Evolutionary conservation across 2,113 vertebrate species (phyloP).

Genomic region (Aythya baeri): DNA sequence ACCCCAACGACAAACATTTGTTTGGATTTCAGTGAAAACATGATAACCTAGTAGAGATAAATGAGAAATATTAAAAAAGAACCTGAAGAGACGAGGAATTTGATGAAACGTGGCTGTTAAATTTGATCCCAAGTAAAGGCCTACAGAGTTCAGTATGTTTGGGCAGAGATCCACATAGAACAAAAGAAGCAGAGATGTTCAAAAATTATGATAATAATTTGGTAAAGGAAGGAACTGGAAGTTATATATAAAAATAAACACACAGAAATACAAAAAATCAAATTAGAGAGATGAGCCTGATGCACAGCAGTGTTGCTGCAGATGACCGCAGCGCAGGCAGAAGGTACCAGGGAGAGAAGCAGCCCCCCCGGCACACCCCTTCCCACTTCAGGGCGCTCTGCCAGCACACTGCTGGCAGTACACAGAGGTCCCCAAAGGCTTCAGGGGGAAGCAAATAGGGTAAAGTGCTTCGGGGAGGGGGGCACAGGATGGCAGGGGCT

Average conservation of each 20-base stretch:
- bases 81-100: conserved; percentile 10
- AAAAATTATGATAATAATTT: conserved; percentile 11
- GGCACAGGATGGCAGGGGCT: accelerated
- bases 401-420: accelerated
- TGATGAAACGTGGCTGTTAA: conserved; percentile 24
- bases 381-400: neutral
- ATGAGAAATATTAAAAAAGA: conserved; percentile 24
- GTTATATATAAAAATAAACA: conserved; percentile 46
- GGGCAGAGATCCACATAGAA: conserved; percentile 21
- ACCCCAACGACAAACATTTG: conserved; percentile 1
- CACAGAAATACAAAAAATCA: conserved; percentile 9
- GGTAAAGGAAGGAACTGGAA: conserved; percentile 44
- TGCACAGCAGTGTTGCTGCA: conserved; percentile 26
- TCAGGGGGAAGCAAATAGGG: neutral
- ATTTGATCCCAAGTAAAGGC: neutral
- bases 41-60: conserved; percentile 6
- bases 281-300: conserved; percentile 40
- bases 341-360: conserved; percentile 59
- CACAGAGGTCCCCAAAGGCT: neutral
- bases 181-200: conserved; percentile 34
- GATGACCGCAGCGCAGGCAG: neutral
- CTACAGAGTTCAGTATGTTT: neutral
- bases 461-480: neutral
- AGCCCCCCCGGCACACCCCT: conserved; percentile 44
- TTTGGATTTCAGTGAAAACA: conserved; percentile 24